Base-by-base conservation (phyloP, 92 coral and sea anemone species). In the Epizoanthus ramosus region DNA sequence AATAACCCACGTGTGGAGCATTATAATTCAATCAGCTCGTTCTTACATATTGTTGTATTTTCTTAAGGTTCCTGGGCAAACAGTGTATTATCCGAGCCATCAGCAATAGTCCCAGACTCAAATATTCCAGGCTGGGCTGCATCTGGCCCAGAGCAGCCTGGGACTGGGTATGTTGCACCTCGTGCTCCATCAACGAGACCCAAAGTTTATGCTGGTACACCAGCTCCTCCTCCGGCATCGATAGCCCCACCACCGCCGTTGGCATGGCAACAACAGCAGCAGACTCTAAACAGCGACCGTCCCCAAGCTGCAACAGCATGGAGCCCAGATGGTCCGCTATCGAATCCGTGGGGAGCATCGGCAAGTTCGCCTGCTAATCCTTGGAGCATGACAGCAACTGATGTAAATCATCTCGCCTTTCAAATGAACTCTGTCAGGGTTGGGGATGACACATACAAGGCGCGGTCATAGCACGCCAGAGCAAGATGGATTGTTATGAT, bases 231-330 rank as follows among this genome's bases (percentile, higher is more conserved):
- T 0, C 90, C 90, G 41, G 94, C 98, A 12, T 86, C 92, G 1
- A 68, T 83, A 2, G 96, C 98, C 16, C 98, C 98, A 10, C 84
- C 91, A 63, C 98, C 98, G 0, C 98, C 98, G 16, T 54, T 93
- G 41, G 90, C 98, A 16, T 95, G 98, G 98, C 98, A 94, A 68
- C 92, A 89, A 18, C 88, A 83, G 24, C 63, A 33, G 31, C 14
- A 58, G 31, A 22, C 54, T 10, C 56, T 56, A 69, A 75, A 50
- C 45, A 52, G 65, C 19, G 83, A 79, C 13, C 39, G 15, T 6
- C 39, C 81, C 25, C 23, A 31, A 18, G 3, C 18, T 19, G 81
- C 57, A 0, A 37, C 37, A 19, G 81, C 57, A n/a, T 60, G 68
- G 56, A 19, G 39, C 41, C 9, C 58, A 61, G 82, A 7, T 4